phyloP scores from a whole-genome alignment of 2,888 invertebrate genomes.

The Camponotus fellah region DNA sequence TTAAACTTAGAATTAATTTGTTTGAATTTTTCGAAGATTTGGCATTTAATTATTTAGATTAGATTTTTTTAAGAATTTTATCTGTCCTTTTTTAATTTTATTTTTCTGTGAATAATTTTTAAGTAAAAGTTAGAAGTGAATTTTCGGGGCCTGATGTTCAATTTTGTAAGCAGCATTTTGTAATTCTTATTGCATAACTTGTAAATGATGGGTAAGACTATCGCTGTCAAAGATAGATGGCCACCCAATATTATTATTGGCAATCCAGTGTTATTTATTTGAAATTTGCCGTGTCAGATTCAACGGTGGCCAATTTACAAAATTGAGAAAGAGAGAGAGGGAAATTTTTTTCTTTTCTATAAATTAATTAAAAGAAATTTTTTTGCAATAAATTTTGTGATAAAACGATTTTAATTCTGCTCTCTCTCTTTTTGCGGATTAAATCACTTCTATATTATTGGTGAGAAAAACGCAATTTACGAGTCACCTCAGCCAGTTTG shows the following conservation, averaged over 20 bases:
- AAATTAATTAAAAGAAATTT: neutral
- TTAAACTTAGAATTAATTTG: too few species aligned
- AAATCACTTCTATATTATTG: constrained; percentile 3
- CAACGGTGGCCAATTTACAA: neutral
- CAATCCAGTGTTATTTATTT: neutral
- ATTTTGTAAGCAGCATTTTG: neutral
- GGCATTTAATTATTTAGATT: too few species aligned
- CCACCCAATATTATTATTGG: neutral
- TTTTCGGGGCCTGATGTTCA: too few species aligned
- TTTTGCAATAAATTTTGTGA: neutral
- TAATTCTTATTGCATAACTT: constrained; percentile 1
- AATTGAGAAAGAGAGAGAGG: neutral
- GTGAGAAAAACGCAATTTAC: constrained; percentile 1
- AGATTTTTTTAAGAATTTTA: too few species aligned
- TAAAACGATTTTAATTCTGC: neutral
- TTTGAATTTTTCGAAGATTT: too few species aligned
- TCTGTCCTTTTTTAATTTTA: too few species aligned
- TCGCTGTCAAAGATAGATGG: neutral
- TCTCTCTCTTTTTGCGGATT: neutral
- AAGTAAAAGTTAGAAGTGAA: too few species aligned
- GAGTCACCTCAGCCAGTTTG: neutral
- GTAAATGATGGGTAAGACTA: neutral
- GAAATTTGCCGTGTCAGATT: neutral
- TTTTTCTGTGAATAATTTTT: too few species aligned
- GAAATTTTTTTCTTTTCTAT: neutral